These are phyloP conservation scores for Hypotaenidia okinawae DNA, from an alignment of 2,797 vertebrate genomes.

Conservation along the genomic window DNA sequence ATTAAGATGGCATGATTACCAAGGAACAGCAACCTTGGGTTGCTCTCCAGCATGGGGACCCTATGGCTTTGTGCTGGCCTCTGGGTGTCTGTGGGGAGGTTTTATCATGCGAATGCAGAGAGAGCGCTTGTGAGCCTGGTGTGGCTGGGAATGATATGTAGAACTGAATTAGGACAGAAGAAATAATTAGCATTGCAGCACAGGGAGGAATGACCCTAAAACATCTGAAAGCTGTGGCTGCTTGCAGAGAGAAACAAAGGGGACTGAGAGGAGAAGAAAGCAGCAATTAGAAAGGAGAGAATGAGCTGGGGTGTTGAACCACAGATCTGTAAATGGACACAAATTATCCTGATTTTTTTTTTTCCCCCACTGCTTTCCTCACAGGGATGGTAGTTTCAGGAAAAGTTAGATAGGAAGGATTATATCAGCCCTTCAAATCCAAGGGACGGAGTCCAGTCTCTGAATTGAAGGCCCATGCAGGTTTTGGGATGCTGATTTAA, in stretches of 20 bases:
- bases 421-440: background rate
- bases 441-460: background rate
- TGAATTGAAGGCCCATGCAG: background rate
- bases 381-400: background rate
- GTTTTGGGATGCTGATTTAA: background rate
- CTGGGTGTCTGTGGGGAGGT: background rate
- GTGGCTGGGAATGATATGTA: background rate
- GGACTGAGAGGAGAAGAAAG: constrained; percentile 22
- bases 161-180: constrained; percentile 12
- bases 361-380: background rate
- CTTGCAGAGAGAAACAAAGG: constrained; percentile 66
- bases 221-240: constrained; percentile 38
- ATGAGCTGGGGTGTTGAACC: constrained; percentile 23
- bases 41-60: accelerated
- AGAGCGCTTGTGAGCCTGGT: background rate
- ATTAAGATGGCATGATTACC: background rate
- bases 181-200: constrained; percentile 33
- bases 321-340: constrained; percentile 39
- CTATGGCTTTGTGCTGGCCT: background rate
- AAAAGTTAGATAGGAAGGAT: background rate
- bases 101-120: background rate
- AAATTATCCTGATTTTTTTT: background rate
- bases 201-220: constrained; percentile 45
- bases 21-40: background rate
- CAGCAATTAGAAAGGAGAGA: constrained; percentile 56